Conservation (phyloP, 1,140 invertebrate species). For the Cyclina sinensis region DNA sequence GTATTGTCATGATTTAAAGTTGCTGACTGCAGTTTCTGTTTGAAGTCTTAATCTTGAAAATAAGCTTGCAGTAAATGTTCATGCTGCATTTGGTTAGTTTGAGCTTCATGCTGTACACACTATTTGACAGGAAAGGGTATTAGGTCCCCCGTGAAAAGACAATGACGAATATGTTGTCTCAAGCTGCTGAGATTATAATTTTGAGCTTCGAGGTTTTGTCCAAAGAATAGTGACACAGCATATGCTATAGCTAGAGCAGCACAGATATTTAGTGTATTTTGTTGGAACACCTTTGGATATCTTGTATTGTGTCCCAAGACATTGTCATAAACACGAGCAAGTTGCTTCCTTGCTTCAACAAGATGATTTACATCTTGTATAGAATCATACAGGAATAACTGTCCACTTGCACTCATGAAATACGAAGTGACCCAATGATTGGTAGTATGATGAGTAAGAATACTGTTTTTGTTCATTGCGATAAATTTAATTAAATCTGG, state of each 20-base stretch:
- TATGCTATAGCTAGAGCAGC: conserved; percentile 29
- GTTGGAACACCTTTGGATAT: conserved; percentile 35
- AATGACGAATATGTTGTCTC: conserved; percentile 45
- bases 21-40: conserved; percentile 5
- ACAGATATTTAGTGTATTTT: conserved; percentile 18
- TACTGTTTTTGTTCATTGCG: conserved; percentile 27
- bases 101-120: neutral
- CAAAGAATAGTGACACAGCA: conserved; percentile 37
- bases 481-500: conserved; percentile 17
- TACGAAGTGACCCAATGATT: conserved; percentile 42
- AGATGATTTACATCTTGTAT: neutral
- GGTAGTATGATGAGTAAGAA: conserved; percentile 38
- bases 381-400: conserved; percentile 39
- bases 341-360: conserved; percentile 19
- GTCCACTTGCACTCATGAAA: neutral
- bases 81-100: neutral
- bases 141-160: conserved; percentile 16
- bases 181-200: conserved; percentile 34
- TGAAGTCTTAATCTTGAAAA: conserved; percentile 16
- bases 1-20: neutral
- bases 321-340: conserved; percentile 26
- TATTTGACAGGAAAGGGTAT: conserved; percentile 16
- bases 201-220: conserved; percentile 26
- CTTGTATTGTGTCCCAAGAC: neutral
- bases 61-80: neutral